Percentiles rank a stretch among this genome's conserved stretches.
Evolutionary conservation across 2,888 invertebrate genomes (phyloP).

Genomic region (Tillus elongatus): DNA sequence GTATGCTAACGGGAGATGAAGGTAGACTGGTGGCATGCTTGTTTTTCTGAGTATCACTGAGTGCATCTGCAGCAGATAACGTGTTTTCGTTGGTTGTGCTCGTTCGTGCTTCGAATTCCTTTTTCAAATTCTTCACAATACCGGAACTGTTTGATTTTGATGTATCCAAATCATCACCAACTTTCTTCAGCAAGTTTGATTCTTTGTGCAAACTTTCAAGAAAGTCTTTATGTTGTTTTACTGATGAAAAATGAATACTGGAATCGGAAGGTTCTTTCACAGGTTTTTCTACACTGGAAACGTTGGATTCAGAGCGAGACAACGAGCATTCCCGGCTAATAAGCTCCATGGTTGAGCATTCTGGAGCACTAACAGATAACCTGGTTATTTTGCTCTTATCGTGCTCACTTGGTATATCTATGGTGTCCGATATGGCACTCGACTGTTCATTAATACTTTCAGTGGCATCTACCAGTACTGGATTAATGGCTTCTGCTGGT

Average conservation of each 20-base stretch:
- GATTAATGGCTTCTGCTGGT: conserved; percentile 30
- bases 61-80: conserved; percentile 8
- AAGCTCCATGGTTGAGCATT: conserved; percentile 43
- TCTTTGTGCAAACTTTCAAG: conserved; percentile 43
- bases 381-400: conserved; percentile 29
- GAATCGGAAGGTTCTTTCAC: conserved; percentile 39
- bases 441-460: conserved; percentile 31
- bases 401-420: conserved; percentile 40
- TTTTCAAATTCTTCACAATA: conserved; percentile 76
- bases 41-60: conserved; percentile 11
- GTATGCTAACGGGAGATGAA: conserved; percentile 55
- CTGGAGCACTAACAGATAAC: conserved; percentile 55
- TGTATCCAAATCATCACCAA: conserved; percentile 38
- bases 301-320: conserved; percentile 37
- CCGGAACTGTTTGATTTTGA: conserved; percentile 44
- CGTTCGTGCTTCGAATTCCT: conserved; percentile 78
- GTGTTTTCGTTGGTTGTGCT: conserved; percentile 34
- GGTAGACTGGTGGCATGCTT: conserved; percentile 44
- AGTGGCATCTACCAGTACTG: conserved; percentile 24
- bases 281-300: conserved; percentile 27
- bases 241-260: conserved; percentile 45
- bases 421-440: conserved; percentile 53
- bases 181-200: conserved; percentile 32
- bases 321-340: conserved; percentile 31
- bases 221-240: conserved; percentile 46